These are phyloP conservation scores for Sporophila hypoxantha DNA, from an alignment of 2,113 vertebrate species.

Conservation along the genomic window DNA sequence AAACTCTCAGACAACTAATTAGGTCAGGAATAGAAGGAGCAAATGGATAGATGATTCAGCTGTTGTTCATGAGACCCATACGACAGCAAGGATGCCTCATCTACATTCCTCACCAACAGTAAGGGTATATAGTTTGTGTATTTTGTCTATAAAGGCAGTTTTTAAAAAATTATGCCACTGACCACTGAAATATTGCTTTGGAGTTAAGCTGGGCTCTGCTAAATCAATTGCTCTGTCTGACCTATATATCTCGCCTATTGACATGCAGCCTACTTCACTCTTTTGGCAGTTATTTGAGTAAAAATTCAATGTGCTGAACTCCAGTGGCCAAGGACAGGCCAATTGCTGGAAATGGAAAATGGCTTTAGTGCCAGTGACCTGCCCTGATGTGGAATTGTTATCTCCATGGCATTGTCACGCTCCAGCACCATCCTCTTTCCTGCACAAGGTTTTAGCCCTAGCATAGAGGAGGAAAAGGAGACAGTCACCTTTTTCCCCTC, in stretches of 20 bases:
- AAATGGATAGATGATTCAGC: slow-evolving; percentile 36
- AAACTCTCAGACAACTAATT: slow-evolving; percentile 29
- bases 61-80: slow-evolving; percentile 17
- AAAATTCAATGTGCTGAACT: slow-evolving; percentile 26
- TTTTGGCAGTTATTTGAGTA: slow-evolving; percentile 36
- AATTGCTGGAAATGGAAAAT: not conserved
- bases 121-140: not conserved
- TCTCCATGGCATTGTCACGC: not conserved
- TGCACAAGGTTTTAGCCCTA: not conserved
- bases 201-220: slow-evolving; percentile 8
- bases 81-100: slow-evolving; percentile 28
- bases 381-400: not conserved
- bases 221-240: slow-evolving; percentile 30
- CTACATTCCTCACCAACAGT: not conserved
- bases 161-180: not conserved
- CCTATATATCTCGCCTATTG: slow-evolving; percentile 12
- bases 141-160: not conserved
- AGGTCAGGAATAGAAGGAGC: slow-evolving; percentile 9
- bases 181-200: not conserved
- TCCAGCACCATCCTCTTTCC: not conserved
- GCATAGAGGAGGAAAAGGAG: not conserved
- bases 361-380: not conserved
- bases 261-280: slow-evolving; percentile 20
- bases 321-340: slow-evolving; percentile 6
- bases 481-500: not conserved